Evolutionary conservation across 1,140 invertebrate genomes (phyloP).

Genomic region (Brevipalpus yothersi): DNA sequence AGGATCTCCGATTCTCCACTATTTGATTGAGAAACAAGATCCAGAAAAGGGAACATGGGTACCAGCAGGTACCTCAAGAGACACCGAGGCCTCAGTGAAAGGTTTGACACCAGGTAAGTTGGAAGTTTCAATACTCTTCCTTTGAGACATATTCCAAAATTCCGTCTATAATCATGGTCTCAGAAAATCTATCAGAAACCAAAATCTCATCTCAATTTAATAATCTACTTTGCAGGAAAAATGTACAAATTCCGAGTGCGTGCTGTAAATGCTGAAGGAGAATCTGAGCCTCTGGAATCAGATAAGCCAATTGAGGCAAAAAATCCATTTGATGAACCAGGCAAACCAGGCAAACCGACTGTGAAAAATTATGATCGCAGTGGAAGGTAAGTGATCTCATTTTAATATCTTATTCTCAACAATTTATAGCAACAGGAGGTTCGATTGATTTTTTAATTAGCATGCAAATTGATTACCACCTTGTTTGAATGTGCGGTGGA

Average conservation of each 20-base stretch:
- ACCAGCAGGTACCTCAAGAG: constrained; percentile 51
- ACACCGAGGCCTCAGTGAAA: constrained; percentile 38
- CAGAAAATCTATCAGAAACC: too few species aligned
- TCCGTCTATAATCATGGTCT: too few species aligned
- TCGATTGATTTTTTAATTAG: constrained; percentile 19
- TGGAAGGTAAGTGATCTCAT: too few species aligned
- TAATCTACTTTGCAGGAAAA: constrained; percentile 25
- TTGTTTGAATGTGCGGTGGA: constrained; percentile 34
- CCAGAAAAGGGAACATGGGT: constrained; percentile 64
- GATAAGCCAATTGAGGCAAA: constrained; percentile 60
- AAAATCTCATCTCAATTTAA: too few species aligned
- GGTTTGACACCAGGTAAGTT: constrained; percentile 52
- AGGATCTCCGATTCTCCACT: constrained; percentile 76
- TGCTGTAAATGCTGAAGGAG: constrained; percentile 92
- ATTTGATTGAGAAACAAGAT: constrained; percentile 90
- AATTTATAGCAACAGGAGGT: constrained; percentile 34
- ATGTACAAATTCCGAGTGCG: constrained; percentile 95
- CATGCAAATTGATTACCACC: constrained; percentile 26
- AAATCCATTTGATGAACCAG: constrained; percentile 86
- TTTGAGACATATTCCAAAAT: too few species aligned
- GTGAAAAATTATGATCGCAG: constrained; percentile 55
- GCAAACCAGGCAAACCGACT: constrained; percentile 63
- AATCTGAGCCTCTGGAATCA: constrained; percentile 70
- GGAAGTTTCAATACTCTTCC: constrained; percentile 65
- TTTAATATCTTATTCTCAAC: too few species aligned